phyloP scores from a whole-genome alignment of 2,888 invertebrate species.

The Agonopterix alstromeriana region DNA sequence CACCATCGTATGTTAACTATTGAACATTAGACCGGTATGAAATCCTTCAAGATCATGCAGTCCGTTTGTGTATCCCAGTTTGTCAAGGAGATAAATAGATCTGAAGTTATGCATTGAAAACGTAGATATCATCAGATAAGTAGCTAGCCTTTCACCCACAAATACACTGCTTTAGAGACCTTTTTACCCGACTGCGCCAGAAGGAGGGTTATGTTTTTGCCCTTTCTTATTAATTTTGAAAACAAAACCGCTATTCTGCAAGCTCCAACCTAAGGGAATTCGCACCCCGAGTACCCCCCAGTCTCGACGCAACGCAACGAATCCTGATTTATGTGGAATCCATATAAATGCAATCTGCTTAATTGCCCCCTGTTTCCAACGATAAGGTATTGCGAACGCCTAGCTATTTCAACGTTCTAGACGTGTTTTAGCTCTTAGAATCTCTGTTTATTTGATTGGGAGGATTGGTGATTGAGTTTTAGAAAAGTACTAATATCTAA shows the following conservation, averaged over 20 bases:
- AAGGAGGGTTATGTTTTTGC: background rate
- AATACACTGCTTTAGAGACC: too few relatives aligned
- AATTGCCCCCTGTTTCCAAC: slow-evolving; percentile 55
- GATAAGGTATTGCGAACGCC: slow-evolving; percentile 38
- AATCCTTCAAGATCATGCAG: background rate
- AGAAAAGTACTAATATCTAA: too few relatives aligned
- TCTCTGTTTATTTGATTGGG: too few relatives aligned
- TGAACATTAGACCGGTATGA: too few relatives aligned
- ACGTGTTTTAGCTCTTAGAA: too few relatives aligned
- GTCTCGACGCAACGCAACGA: slow-evolving; percentile 38
- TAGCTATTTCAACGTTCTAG: slow-evolving; percentile 9
- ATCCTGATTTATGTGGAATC: slow-evolving; percentile 71
- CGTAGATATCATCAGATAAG: too few relatives aligned
- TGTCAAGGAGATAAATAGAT: too few relatives aligned
- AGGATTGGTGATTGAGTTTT: too few relatives aligned
- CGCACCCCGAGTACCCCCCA: slow-evolving; percentile 15
- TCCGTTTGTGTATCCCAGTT: too few relatives aligned
- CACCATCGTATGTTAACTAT: background rate
- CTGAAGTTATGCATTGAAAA: too few relatives aligned
- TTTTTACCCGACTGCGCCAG: too few relatives aligned
- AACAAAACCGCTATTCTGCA: slow-evolving; percentile 16
- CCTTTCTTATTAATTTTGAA: background rate
- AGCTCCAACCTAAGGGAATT: slow-evolving; percentile 41
- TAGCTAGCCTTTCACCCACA: too few relatives aligned
- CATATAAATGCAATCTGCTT: slow-evolving; percentile 73